Evolutionary conservation across 2,888 invertebrate genomes (phyloP).

Genomic region (Eurytoma adleriae): DNA sequence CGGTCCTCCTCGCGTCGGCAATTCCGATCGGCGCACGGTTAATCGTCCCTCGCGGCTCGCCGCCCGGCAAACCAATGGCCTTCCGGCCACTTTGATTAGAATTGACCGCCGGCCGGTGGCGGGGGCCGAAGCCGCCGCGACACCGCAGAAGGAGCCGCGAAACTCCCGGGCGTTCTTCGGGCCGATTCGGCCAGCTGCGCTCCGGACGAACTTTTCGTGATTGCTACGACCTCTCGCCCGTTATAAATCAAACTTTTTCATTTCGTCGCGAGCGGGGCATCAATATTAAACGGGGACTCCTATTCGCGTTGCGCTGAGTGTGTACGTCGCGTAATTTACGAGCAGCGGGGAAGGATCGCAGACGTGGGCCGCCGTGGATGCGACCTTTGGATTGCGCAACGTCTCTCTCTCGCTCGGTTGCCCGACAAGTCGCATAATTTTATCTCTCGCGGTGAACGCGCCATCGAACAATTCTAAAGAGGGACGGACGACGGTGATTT

Average conservation of each 20-base stretch:
- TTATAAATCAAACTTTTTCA: slow-evolving; percentile 34
- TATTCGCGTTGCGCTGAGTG: slow-evolving; percentile 3
- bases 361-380: not conserved
- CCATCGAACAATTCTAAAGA: too few species aligned
- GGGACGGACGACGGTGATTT: too few species aligned
- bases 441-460: too few species aligned
- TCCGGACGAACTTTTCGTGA: slow-evolving; percentile 15
- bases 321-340: slow-evolving; percentile 14
- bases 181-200: slow-evolving; percentile 5
- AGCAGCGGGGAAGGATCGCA: not conserved
- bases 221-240: not conserved
- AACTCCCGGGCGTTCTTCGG: too few species aligned
- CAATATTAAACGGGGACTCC: slow-evolving; percentile 23
- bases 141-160: too few species aligned
- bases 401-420: too few species aligned
- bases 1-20: too few species aligned
- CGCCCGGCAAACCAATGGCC: slow-evolving; percentile 27
- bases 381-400: slow-evolving; percentile 17
- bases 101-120: slow-evolving; percentile 2
- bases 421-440: too few species aligned
- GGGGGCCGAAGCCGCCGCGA: too few species aligned
- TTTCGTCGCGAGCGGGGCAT: not conserved
- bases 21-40: too few species aligned
- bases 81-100: slow-evolving; percentile 31
- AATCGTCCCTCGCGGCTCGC: not conserved